Percentiles rank a stretch among this genome's conserved stretches.
phyloP scores from a whole-genome alignment of 2,797 vertebrate species.

The Paedocypris micromegethes region DNA sequence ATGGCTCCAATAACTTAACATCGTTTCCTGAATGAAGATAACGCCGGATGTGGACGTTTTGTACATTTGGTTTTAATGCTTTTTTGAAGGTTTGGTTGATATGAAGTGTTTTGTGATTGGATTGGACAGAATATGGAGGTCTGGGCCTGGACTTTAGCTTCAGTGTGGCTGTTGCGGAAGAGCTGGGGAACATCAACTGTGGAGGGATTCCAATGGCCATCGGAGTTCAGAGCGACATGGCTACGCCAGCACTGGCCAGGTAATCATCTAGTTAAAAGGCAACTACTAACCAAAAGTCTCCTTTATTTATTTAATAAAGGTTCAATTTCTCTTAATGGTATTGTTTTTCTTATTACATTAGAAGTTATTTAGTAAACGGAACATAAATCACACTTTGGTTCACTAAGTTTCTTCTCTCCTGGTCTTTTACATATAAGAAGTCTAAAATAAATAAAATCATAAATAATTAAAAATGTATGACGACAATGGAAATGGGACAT shows the following conservation, averaged over 20 bases:
- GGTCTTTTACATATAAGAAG: too few species aligned
- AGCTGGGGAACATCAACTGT: conserved; percentile 78
- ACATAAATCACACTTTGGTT: too few species aligned
- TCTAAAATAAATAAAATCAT: too few species aligned
- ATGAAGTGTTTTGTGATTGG: not conserved
- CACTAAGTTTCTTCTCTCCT: too few species aligned
- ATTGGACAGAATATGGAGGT: conserved; percentile 77
- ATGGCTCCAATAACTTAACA: not conserved
- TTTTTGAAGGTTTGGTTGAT: not conserved
- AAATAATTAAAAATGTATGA: too few species aligned
- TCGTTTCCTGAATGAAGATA: not conserved
- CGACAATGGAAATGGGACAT: too few species aligned
- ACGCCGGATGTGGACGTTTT: not conserved
- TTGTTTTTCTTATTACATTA: too few species aligned
- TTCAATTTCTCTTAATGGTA: too few species aligned
- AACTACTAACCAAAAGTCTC: too few species aligned
- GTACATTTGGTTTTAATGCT: not conserved
- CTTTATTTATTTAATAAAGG: too few species aligned
- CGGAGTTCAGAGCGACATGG: conserved; percentile 80
- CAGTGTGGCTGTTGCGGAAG: conserved; percentile 78
- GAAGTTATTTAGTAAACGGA: too few species aligned
- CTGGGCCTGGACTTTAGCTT: conserved; percentile 86
- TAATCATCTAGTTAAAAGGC: conserved; percentile 48
- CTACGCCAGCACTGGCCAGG: conserved; percentile 83
- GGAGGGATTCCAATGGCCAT: conserved; percentile 82